These are phyloP conservation scores for Prionailurus bengalensis DNA, from an alignment of 2,113 vertebrate species.

Conservation along the genomic window DNA sequence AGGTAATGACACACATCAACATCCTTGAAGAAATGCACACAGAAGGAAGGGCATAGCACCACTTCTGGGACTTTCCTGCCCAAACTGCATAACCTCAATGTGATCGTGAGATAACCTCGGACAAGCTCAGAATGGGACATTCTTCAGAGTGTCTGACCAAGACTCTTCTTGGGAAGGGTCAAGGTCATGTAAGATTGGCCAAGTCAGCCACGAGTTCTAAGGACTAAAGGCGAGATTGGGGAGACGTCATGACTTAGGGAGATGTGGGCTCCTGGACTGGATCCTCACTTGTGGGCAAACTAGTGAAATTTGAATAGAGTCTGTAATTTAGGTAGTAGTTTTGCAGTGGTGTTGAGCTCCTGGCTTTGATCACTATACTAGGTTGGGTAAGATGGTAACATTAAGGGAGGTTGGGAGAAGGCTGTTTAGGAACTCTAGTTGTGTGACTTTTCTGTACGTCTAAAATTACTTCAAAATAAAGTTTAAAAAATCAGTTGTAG, in stretches of 20 bases:
- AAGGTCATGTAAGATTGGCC: neutral
- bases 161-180: neutral
- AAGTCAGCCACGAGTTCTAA: neutral
- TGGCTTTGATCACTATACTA: neutral
- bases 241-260: neutral
- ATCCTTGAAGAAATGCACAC: rapidly evolving
- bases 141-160: neutral
- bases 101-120: neutral
- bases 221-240: neutral
- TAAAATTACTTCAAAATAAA: neutral
- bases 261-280: neutral
- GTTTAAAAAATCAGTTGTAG: neutral
- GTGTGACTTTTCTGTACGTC: neutral
- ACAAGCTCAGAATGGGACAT: neutral
- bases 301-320: too few relatives aligned
- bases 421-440: neutral
- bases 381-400: neutral
- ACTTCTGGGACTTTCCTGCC: neutral
- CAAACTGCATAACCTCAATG: neutral
- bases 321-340: neutral
- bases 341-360: neutral
- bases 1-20: neutral
- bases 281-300: neutral
- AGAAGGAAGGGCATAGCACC: neutral
- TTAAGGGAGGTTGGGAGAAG: neutral